A percentile compares a stretch with the other conserved stretches of the same genome.
These are phyloP conservation scores for Ophonus ardosiacus DNA, from an alignment of 2,888 invertebrate genomes.

Conservation along the genomic window DNA sequence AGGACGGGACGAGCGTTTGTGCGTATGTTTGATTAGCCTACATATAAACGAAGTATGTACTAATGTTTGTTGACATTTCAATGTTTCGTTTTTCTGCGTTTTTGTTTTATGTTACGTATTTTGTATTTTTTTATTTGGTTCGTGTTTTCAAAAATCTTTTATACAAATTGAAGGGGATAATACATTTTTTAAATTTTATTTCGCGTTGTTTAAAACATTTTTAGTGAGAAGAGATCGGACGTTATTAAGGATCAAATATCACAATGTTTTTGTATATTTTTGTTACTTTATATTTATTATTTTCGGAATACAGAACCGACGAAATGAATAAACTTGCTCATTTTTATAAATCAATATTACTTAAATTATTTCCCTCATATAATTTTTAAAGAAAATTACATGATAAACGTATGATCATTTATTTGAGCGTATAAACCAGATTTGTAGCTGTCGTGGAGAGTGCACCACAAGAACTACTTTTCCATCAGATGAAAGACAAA, in stretches of 20 bases:
- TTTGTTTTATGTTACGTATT: slow-evolving; percentile 50
- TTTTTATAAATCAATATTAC: too few species aligned
- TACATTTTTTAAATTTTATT: slow-evolving; percentile 38
- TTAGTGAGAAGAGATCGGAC: background rate
- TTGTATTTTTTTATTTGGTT: slow-evolving; percentile 55
- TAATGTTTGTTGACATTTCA: slow-evolving; percentile 58
- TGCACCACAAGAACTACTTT: background rate
- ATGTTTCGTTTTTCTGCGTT: slow-evolving; percentile 43
- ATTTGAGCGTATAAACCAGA: too few species aligned
- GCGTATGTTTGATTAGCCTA: slow-evolving; percentile 54
- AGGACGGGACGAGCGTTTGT: slow-evolving; percentile 15
- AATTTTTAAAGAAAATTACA: too few species aligned
- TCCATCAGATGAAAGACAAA: background rate
- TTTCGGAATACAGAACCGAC: too few species aligned
- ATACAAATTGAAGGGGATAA: slow-evolving; percentile 40
- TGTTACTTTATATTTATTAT: slow-evolving; percentile 15
- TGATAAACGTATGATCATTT: too few species aligned
- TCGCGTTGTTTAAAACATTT: slow-evolving; percentile 17
- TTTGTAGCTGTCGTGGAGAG: background rate
- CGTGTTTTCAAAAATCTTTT: slow-evolving; percentile 51
- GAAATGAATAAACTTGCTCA: too few species aligned
- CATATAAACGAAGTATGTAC: slow-evolving; percentile 52
- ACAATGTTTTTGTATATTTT: slow-evolving; percentile 2
- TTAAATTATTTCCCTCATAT: too few species aligned
- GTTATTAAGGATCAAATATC: slow-evolving; percentile 9